Percentiles rank a stretch among this genome's conserved stretches.
phyloP scores from a whole-genome alignment of 2,888 invertebrate genomes.

The Oeneis ivallda region DNA sequence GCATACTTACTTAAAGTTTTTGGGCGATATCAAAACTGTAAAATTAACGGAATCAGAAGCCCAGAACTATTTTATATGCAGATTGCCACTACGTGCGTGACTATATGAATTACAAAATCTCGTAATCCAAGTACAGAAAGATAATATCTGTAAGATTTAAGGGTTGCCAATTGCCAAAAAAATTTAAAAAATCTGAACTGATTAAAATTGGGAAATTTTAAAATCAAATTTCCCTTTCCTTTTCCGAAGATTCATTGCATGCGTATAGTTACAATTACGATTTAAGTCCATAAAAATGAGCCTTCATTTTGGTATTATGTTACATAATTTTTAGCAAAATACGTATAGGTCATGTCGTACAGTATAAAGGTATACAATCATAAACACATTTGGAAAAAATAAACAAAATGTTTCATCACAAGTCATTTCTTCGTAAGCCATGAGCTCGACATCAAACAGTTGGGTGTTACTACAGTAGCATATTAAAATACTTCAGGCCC shows the following conservation, averaged over 20 bases:
- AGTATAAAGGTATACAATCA: no score
- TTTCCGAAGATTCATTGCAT: not conserved
- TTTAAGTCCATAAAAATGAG: not conserved
- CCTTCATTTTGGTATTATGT: not conserved
- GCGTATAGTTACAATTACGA: not conserved
- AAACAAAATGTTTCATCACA: no score
- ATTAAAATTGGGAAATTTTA: no score
- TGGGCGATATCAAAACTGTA: conserved; percentile 27
- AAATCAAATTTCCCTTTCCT: no score
- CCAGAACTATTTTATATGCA: conserved; percentile 37
- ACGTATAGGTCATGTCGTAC: not conserved
- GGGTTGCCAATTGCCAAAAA: conserved; percentile 11
- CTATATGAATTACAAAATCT: conserved; percentile 50
- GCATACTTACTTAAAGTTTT: conserved; percentile 2
- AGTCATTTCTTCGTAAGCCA: no score
- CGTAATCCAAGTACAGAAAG: conserved; percentile 47
- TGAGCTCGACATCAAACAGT: no score
- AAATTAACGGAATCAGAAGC: conserved; percentile 34
- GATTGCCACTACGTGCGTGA: conserved; percentile 42
- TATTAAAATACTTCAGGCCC: no score
- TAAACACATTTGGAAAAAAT: no score
- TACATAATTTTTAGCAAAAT: no score
- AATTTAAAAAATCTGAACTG: not conserved
- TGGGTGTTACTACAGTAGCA: no score
- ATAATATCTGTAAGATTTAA: conserved; percentile 54